Conservation (phyloP, 30 jellyfish, hydroid and myxozoan genomes). For the Morbakka virulenta region DNA sequence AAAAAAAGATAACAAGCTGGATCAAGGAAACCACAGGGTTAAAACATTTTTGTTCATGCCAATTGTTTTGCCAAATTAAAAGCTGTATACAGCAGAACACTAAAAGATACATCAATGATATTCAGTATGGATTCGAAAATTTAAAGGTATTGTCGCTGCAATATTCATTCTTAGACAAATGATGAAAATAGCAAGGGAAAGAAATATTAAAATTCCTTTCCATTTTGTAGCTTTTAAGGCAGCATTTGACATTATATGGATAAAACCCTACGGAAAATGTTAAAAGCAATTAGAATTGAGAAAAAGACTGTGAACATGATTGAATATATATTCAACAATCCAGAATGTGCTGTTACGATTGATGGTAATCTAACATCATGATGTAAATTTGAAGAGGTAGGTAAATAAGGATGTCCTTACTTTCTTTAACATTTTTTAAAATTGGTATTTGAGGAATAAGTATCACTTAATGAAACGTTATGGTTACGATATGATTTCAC, state of each 20-base stretch:
- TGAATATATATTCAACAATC: conserved; percentile 5
- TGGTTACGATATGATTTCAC: too few relatives aligned
- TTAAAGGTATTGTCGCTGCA: conserved; percentile 35
- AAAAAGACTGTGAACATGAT: conserved; percentile 15
- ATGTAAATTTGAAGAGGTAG: conserved; percentile 36
- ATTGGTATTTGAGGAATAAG: conserved; percentile 31
- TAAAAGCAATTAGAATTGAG: conserved; percentile 18
- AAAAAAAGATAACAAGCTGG: too few relatives aligned
- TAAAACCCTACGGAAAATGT: conserved; percentile 30
- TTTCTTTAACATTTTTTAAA: conserved; percentile 37
- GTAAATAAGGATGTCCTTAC: conserved; percentile 48
- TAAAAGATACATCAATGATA: neutral
- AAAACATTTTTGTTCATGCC: too few relatives aligned
- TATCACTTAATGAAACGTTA: too few relatives aligned
- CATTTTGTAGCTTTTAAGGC: conserved; percentile 40
- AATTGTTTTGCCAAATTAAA: too few relatives aligned
- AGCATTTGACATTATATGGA: conserved; percentile 49
- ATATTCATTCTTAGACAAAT: conserved; percentile 25
- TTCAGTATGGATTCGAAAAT: conserved; percentile 36
- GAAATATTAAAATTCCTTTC: conserved; percentile 6
- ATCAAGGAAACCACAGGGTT: too few relatives aligned
- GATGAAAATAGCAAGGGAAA: conserved; percentile 33
- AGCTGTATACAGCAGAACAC: conserved; percentile 8
- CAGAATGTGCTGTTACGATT: conserved; percentile 43
- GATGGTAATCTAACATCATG: conserved; percentile 39